These are phyloP conservation scores for Oncorhynchus nerka DNA, from an alignment of 2,113 vertebrate species.

Conservation along the genomic window DNA sequence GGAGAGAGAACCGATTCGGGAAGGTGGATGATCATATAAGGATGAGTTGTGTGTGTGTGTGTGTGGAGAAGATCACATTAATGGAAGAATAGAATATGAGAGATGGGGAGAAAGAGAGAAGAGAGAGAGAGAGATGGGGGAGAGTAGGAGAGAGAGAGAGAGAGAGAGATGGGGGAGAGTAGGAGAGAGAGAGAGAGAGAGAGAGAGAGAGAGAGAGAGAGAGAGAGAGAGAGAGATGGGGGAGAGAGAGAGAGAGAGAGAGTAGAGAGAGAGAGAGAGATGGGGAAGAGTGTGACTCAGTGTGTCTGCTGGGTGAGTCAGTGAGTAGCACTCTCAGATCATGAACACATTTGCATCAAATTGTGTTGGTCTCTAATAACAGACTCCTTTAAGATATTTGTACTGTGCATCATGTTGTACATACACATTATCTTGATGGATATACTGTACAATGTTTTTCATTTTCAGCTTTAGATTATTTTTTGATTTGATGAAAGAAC, in stretches of 20 bases:
- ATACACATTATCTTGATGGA: background rate
- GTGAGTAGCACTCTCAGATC: background rate
- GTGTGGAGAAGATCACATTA: background rate
- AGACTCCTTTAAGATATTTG: background rate
- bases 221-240: background rate
- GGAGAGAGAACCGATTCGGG: background rate
- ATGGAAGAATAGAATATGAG: background rate
- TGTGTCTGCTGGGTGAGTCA: background rate
- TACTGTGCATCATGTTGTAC: conserved; percentile 8
- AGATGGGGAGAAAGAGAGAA: background rate
- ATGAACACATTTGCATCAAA: conserved; percentile 9
- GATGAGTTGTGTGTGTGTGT: background rate
- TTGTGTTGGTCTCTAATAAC: background rate
- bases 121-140: background rate
- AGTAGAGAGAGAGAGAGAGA: background rate
- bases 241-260: background rate
- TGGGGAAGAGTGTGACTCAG: background rate
- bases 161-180: too few relatives aligned
- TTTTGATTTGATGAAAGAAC: background rate
- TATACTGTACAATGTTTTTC: background rate
- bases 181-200: background rate
- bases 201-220: background rate
- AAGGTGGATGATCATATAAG: background rate
- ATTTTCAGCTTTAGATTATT: background rate
- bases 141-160: background rate